These are phyloP conservation scores for Thermophis baileyi DNA, from an alignment of 2,113 vertebrate species.

Conservation along the genomic window DNA sequence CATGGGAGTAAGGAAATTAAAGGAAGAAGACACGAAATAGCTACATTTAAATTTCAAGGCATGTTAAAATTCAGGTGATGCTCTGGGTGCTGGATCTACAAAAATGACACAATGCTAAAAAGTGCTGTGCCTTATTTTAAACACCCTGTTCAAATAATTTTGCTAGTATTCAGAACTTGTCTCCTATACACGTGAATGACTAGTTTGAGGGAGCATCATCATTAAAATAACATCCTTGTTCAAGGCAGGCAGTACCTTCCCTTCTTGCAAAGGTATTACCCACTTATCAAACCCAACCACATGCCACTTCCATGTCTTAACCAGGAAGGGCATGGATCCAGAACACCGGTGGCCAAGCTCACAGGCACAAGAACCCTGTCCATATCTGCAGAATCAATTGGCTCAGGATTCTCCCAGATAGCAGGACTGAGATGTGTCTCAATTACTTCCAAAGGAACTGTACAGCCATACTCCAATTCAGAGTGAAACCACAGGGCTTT, in stretches of 20 bases:
- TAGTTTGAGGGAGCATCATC: slow-evolving; percentile 7
- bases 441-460: background rate
- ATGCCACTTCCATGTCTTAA: background rate
- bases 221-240: slow-evolving; percentile 16
- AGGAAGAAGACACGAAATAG: slow-evolving; percentile 56
- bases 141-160: slow-evolving; percentile 16
- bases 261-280: background rate
- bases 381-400: background rate
- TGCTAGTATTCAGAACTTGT: background rate
- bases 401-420: background rate
- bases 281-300: background rate
- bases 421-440: background rate
- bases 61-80: slow-evolving; percentile 63
- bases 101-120: slow-evolving; percentile 51
- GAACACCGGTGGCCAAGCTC: background rate
- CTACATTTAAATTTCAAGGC: slow-evolving; percentile 57
- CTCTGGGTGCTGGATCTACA: slow-evolving; percentile 47
- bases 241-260: background rate
- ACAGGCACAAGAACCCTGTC: background rate
- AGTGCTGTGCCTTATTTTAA: slow-evolving; percentile 42
- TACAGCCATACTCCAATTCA: background rate
- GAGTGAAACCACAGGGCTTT: background rate
- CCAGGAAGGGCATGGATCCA: background rate
- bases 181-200: slow-evolving; percentile 28
- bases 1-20: slow-evolving; percentile 38